Conservation (phyloP, 1,140 invertebrate species). For the Samia ricini region DNA sequence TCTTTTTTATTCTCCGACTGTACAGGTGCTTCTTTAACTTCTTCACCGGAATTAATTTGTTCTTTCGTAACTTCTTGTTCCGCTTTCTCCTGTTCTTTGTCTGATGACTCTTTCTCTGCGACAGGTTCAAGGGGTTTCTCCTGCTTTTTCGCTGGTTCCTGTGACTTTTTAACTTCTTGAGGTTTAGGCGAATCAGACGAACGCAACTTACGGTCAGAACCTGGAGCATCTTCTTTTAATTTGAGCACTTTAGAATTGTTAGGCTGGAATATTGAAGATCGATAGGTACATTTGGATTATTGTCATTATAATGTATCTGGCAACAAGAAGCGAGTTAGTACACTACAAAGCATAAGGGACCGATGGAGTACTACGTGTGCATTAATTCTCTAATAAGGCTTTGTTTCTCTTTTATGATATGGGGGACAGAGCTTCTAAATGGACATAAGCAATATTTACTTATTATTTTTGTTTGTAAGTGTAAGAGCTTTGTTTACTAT, state of each 20-base stretch:
- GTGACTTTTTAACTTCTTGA: slow-evolving; percentile 29
- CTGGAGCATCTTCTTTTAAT: slow-evolving; percentile 49
- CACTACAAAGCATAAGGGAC: background rate
- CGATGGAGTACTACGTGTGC: too few species aligned
- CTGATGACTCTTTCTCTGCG: slow-evolving; percentile 18
- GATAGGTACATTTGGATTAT: too few species aligned
- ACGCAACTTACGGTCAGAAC: slow-evolving; percentile 49
- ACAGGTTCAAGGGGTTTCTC: slow-evolving; percentile 16
- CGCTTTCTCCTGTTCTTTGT: slow-evolving; percentile 19
- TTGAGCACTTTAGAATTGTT: slow-evolving; percentile 62
- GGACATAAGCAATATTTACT: too few species aligned
- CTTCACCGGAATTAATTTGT: slow-evolving; percentile 25
- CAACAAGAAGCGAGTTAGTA: background rate
- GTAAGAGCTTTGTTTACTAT: too few species aligned
- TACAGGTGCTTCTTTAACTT: slow-evolving; percentile 14
- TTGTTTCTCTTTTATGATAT: too few species aligned
- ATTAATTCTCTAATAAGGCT: too few species aligned
- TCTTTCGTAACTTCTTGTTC: slow-evolving; percentile 17
- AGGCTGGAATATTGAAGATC: slow-evolving; percentile 37
- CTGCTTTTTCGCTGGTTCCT: slow-evolving; percentile 17
- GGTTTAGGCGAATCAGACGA: slow-evolving; percentile 55
- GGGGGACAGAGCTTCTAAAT: too few species aligned
- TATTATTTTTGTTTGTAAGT: too few species aligned
- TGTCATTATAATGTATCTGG: too few species aligned
- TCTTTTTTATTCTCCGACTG: slow-evolving; percentile 19